Conservation (phyloP, 2,797 vertebrate species). For the Pseudochromis fuscus region DNA sequence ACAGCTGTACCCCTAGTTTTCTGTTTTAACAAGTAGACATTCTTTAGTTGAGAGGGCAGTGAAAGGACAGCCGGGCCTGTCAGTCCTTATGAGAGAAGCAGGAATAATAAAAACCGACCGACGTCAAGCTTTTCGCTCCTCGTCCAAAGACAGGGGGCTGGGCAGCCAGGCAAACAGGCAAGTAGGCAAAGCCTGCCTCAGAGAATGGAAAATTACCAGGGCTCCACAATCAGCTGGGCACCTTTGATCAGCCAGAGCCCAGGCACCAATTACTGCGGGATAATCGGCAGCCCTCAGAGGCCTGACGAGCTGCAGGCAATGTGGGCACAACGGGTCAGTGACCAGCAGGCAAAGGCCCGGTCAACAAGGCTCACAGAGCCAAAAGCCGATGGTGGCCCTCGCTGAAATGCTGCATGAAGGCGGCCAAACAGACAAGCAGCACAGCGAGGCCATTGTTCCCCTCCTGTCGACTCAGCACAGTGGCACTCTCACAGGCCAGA, state of each 20-base stretch:
- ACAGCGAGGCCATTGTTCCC: conserved; percentile 78
- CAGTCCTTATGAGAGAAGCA: conserved; percentile 45
- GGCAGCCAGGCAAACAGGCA: conserved; percentile 42
- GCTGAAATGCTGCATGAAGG: conserved; percentile 69
- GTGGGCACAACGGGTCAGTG: conserved; percentile 76
- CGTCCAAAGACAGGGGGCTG: conserved; percentile 12
- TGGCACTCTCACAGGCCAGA: conserved; percentile 68
- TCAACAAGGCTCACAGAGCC: conserved; percentile 68
- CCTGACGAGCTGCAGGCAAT: conserved; percentile 65
- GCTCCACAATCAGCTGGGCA: conserved; percentile 65
- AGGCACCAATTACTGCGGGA: conserved; percentile 78
- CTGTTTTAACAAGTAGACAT: neutral
- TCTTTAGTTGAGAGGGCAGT: conserved; percentile 23
- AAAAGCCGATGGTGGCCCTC: conserved; percentile 71
- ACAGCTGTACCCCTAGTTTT: conserved; percentile 17
- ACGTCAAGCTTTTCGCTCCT: conserved; percentile 23
- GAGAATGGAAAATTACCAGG: conserved; percentile 76
- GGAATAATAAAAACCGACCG: conserved; percentile 39
- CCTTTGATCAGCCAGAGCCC: conserved; percentile 73
- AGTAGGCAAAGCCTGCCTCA: conserved; percentile 42
- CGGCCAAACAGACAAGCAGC: conserved; percentile 65
- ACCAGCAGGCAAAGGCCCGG: conserved; percentile 72
- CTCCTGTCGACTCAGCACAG: conserved; percentile 75
- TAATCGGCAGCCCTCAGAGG: conserved; percentile 66
- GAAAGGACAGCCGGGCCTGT: conserved; percentile 15